phyloP scores from a whole-genome alignment of 2,797 vertebrate genomes.

The Platyrinchus mystaceus region DNA sequence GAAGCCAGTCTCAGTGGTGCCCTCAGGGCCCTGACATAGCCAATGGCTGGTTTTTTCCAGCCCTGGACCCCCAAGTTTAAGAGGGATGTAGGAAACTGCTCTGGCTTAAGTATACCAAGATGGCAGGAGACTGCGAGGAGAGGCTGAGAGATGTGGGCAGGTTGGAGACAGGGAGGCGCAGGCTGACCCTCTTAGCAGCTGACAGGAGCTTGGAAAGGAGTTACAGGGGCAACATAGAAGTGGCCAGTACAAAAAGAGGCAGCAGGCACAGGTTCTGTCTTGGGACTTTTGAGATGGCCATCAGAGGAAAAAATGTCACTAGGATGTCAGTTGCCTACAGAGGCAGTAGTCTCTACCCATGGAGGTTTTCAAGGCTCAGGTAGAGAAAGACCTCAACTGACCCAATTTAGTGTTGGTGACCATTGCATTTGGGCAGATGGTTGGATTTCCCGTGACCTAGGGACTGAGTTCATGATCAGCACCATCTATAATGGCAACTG shows the following conservation, averaged over 20 bases:
- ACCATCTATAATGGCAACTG: neutral
- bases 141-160: neutral
- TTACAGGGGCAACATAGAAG: neutral
- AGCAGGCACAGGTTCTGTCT: neutral
- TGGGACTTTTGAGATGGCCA: neutral
- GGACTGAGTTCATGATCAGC: neutral
- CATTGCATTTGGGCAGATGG: neutral
- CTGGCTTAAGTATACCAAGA: neutral
- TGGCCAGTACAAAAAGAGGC: neutral
- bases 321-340: neutral
- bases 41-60: neutral
- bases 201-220: neutral
- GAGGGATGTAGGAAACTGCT: neutral
- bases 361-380: neutral
- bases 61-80: neutral
- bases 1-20: neutral
- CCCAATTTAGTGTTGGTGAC: neutral
- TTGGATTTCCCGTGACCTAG: neutral
- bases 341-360: neutral
- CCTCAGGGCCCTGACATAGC: neutral
- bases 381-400: neutral
- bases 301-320: neutral
- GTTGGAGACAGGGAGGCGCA: neutral
- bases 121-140: neutral
- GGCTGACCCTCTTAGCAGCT: neutral